A percentile compares a stretch with the other conserved stretches of the same genome.
phyloP scores from a whole-genome alignment of 2,888 invertebrate genomes.

The Caenorhabditis sp. region DNA sequence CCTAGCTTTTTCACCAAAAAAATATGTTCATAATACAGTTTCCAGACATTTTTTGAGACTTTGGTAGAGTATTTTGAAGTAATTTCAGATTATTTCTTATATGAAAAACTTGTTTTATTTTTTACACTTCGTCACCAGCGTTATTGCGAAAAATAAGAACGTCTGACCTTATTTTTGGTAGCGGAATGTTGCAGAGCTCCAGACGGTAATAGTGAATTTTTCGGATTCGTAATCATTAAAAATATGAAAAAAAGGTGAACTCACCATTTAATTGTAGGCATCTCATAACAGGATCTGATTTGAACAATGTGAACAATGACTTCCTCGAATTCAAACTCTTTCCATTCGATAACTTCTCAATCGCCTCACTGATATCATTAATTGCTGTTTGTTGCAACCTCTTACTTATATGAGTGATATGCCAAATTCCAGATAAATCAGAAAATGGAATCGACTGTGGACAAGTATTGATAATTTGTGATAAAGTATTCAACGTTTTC shows the following conservation, averaged over 20 bases:
- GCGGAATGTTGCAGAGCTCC: too few species aligned
- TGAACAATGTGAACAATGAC: constrained; percentile 28
- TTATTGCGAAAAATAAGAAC: too few species aligned
- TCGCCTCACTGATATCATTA: constrained; percentile 28
- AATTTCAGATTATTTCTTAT: too few species aligned
- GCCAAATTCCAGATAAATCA: constrained; percentile 27
- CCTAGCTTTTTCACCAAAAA: not conserved
- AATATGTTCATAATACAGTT: not conserved
- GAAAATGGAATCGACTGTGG: constrained; percentile 18
- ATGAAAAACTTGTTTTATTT: too few species aligned
- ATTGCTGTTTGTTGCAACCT: constrained; percentile 22
- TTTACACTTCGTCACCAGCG: too few species aligned
- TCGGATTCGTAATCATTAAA: too few species aligned
- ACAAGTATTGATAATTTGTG: constrained; percentile 32
- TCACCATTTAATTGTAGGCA: constrained; percentile 33
- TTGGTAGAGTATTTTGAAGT: too few species aligned
- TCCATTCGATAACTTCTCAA: constrained; percentile 25
- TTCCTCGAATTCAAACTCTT: constrained; percentile 22
- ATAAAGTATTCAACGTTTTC: constrained; percentile 16
- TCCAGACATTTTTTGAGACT: not conserved
- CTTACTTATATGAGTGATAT: constrained; percentile 29
- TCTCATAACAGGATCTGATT: constrained; percentile 22
- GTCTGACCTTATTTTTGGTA: too few species aligned
- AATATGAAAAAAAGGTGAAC: too few species aligned
- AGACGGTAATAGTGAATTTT: too few species aligned